A percentile compares a stretch with the other conserved stretches of the same genome.
phyloP scores from a whole-genome alignment of 2,888 invertebrate species.

The Blera fallax region DNA sequence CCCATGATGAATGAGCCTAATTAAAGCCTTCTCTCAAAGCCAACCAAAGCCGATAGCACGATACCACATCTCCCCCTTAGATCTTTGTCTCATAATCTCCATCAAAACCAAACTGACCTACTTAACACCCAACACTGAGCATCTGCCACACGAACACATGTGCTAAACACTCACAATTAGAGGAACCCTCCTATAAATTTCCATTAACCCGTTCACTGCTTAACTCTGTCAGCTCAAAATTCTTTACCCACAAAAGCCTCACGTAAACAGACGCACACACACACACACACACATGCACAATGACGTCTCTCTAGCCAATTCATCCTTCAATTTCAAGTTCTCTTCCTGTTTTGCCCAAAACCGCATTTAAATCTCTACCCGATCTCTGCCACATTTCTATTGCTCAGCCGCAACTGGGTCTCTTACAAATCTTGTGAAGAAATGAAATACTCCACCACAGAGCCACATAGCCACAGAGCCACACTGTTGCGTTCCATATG shows the following conservation, averaged over 20 bases:
- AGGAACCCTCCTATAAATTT: constrained; percentile 51
- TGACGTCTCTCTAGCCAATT: constrained; percentile 18
- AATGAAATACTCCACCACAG: neutral
- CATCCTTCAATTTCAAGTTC: constrained; percentile 64
- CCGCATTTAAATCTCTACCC: constrained; percentile 64
- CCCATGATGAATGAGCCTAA: no score
- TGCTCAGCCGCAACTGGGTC: constrained; percentile 54
- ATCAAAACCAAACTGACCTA: constrained; percentile 51
- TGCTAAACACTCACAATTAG: constrained; percentile 53
- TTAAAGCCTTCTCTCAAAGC: no score
- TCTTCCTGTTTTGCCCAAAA: constrained; percentile 70
- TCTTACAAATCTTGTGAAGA: neutral
- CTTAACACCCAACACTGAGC: constrained; percentile 47
- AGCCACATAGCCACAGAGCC: neutral
- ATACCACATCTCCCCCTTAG: constrained; percentile 3
- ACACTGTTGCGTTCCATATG: constrained; percentile 32
- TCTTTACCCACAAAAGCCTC: constrained; percentile 7
- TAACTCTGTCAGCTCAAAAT: neutral
- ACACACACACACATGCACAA: neutral
- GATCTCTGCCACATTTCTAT: constrained; percentile 59
- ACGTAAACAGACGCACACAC: no score
- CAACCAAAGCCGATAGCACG: constrained; percentile 5
- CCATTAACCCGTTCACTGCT: constrained; percentile 53
- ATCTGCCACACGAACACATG: constrained; percentile 51
- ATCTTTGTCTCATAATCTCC: constrained; percentile 39